Conservation (phyloP, 2,113 vertebrate species). For the Echinops telfairi region DNA sequence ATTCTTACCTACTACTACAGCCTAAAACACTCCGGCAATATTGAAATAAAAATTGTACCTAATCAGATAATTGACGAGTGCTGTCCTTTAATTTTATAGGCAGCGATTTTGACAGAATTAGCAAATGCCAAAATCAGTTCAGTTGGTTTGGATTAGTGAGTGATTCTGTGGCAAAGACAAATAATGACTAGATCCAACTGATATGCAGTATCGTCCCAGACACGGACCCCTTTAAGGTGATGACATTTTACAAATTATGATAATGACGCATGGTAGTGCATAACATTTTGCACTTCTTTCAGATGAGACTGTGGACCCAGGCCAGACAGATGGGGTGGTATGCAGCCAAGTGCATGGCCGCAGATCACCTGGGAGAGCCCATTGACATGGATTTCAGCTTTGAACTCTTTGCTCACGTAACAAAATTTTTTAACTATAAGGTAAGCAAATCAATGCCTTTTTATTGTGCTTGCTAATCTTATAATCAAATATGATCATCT, state of each 20-base stretch:
- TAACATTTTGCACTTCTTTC: background rate
- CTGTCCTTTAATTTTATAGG: background rate
- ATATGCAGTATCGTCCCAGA: background rate
- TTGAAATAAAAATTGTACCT: background rate
- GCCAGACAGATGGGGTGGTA: constrained; percentile 98
- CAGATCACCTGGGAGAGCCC: constrained; percentile 86
- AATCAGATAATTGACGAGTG: background rate
- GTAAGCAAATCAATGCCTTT: constrained; percentile 80
- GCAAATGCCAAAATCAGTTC: background rate
- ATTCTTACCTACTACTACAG: background rate
- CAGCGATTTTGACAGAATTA: constrained; percentile 16
- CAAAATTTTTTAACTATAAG: constrained; percentile 99
- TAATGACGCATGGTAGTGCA: background rate
- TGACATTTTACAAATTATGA: background rate
- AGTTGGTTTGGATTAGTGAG: background rate
- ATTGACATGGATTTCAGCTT: constrained; percentile 97
- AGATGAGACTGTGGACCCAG: constrained; percentile 99
- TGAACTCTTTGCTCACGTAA: constrained; percentile 97
- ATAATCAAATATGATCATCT: background rate
- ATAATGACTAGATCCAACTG: too few species aligned
- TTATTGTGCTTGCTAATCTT: background rate
- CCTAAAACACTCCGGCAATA: constrained; percentile 34
- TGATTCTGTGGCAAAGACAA: background rate
- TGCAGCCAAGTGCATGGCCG: constrained; percentile 94
- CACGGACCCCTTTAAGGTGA: background rate